phyloP scores from a whole-genome alignment of 2,797 vertebrate genomes.

The Tauraco hartlaubi region DNA sequence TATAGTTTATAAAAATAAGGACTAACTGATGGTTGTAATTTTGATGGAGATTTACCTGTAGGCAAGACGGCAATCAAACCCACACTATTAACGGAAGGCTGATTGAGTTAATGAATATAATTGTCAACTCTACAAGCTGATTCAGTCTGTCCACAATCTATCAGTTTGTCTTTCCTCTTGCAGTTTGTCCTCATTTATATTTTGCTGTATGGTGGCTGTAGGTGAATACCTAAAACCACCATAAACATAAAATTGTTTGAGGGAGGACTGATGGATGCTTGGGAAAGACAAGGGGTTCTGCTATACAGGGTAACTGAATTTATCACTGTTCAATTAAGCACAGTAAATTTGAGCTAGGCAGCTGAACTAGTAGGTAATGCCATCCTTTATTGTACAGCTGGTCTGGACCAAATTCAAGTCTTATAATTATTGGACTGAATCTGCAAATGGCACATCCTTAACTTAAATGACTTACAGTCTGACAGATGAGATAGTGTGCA shows the following conservation, averaged over 20 bases:
- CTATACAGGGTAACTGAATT: neutral
- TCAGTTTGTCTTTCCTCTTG: slow-evolving; percentile 55
- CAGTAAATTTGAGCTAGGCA: neutral
- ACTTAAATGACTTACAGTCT: neutral
- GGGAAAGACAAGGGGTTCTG: neutral
- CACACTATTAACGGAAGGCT: slow-evolving; percentile 68
- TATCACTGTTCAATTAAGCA: slow-evolving; percentile 9
- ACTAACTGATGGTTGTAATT: slow-evolving; percentile 75
- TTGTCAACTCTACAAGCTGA: slow-evolving; percentile 65
- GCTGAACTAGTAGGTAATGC: neutral
- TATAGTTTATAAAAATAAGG: slow-evolving; percentile 76
- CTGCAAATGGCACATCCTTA: neutral
- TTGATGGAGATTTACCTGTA: slow-evolving; percentile 83
- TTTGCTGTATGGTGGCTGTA: neutral
- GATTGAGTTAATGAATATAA: slow-evolving; percentile 75
- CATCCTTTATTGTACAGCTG: neutral
- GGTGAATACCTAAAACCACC: neutral
- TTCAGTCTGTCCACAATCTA: slow-evolving; percentile 51
- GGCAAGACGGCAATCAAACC: slow-evolving; percentile 78
- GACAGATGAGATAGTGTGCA: neutral
- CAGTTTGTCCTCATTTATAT: slow-evolving; percentile 36
- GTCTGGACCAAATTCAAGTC: neutral
- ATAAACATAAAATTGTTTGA: neutral
- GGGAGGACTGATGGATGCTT: neutral
- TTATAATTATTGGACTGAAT: neutral